These are phyloP conservation scores for Psephotus haematonotus DNA, from an alignment of 2,113 vertebrate species.

Conservation along the genomic window DNA sequence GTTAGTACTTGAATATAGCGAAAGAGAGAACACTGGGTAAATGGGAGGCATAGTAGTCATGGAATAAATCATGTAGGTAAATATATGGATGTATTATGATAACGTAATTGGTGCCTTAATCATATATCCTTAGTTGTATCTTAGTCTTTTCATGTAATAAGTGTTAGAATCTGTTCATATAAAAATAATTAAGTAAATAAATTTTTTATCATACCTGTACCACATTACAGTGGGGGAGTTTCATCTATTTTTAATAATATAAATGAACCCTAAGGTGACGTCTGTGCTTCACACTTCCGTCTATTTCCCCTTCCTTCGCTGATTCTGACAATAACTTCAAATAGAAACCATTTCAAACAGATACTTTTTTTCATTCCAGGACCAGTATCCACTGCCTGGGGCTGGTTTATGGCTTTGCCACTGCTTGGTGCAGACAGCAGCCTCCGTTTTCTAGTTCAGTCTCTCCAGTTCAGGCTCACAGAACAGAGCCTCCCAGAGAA, in stretches of 20 bases:
- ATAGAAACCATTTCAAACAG: background rate
- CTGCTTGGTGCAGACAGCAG: background rate
- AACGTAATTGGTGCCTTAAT: background rate
- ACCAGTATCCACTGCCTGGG: background rate
- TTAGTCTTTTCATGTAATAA: background rate
- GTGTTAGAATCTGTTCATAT: background rate
- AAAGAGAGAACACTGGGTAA: background rate
- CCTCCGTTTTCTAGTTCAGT: background rate
- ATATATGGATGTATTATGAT: background rate
- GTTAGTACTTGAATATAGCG: background rate
- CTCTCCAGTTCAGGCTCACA: background rate
- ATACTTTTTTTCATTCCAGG: background rate
- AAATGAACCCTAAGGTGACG: background rate
- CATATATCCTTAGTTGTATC: background rate
- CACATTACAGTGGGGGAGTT: background rate
- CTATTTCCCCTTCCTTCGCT: background rate
- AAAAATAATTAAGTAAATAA: background rate
- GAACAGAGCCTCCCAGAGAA: background rate
- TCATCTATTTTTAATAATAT: background rate
- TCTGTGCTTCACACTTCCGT: background rate
- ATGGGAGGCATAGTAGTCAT: background rate
- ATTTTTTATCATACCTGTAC: background rate
- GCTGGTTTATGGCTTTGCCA: background rate
- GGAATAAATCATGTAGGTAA: background rate
- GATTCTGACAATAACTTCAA: background rate